A percentile compares a stretch with the other conserved stretches of the same genome.
Evolutionary conservation across 2,888 invertebrate species (phyloP).

Genomic region (Neuroscelio doddi): DNA sequence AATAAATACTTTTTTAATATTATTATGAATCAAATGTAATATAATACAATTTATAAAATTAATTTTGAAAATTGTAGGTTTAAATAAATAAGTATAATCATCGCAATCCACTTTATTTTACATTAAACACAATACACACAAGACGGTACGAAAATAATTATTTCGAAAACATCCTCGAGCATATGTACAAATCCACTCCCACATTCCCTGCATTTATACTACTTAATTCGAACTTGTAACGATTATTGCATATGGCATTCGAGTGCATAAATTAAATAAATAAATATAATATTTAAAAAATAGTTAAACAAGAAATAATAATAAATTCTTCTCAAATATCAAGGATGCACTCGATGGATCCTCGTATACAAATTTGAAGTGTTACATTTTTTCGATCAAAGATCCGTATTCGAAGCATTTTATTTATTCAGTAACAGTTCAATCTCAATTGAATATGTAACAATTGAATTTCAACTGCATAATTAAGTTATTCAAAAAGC

Average conservation of each 20-base stretch:
- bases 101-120: slow-evolving; percentile 40
- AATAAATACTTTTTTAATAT: too few relatives aligned
- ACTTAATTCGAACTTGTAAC: slow-evolving; percentile 25
- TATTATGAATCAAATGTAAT: too few relatives aligned
- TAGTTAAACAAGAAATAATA: slow-evolving; percentile 34
- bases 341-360: slow-evolving; percentile 7
- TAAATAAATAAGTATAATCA: slow-evolving; percentile 4
- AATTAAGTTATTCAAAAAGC: slow-evolving; percentile 12
- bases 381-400: slow-evolving; percentile 14
- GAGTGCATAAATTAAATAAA: slow-evolving; percentile 54
- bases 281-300: slow-evolving; percentile 24
- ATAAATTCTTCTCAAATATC: too few relatives aligned
- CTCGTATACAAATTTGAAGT: not conserved
- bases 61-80: too few relatives aligned
- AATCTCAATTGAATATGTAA: slow-evolving; percentile 7
- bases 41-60: too few relatives aligned
- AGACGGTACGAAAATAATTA: slow-evolving; percentile 14
- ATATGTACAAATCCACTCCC: slow-evolving; percentile 31
- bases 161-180: slow-evolving; percentile 10
- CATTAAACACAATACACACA: slow-evolving; percentile 33
- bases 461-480: slow-evolving; percentile 10
- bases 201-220: slow-evolving; percentile 29
- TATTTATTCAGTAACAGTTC: slow-evolving; percentile 2
- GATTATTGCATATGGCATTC: slow-evolving; percentile 66
- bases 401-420: slow-evolving; percentile 18